phyloP scores from a whole-genome alignment of 2,888 invertebrate species.

The Agrotis ipsilon region DNA sequence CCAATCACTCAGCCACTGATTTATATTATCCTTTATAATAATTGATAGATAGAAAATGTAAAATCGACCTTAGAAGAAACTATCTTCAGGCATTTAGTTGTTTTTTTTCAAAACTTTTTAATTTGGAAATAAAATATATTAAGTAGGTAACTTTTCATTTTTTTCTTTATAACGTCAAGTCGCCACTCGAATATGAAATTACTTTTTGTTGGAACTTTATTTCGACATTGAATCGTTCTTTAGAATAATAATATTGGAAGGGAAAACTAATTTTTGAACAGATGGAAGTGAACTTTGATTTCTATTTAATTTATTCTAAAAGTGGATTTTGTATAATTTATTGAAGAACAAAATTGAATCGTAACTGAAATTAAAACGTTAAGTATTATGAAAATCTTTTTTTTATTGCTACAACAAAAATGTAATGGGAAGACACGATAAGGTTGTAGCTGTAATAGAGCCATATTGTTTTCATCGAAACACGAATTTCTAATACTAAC shows the following conservation, averaged over 20 bases:
- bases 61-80: background rate
- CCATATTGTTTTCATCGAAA: too few relatives aligned
- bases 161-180: constrained; percentile 51
- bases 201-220: constrained; percentile 54
- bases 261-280: constrained; percentile 10
- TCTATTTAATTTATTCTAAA: constrained; percentile 1
- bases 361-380: too few relatives aligned
- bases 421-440: too few relatives aligned
- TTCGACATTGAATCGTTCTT: constrained; percentile 44
- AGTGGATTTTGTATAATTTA: background rate
- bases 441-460: too few relatives aligned
- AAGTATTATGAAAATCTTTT: too few relatives aligned
- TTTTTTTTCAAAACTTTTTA: constrained; percentile 54
- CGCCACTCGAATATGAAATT: constrained; percentile 59
- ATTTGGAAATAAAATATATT: constrained; percentile 60
- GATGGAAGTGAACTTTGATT: constrained; percentile 3
- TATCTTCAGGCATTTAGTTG: constrained; percentile 23
- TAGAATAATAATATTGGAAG: constrained; percentile 35
- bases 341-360: background rate
- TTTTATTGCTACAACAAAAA: too few relatives aligned
- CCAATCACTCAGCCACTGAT: too few relatives aligned
- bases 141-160: constrained; percentile 44
- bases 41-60: too few relatives aligned
- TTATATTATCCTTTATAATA: too few relatives aligned
- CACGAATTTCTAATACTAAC: too few relatives aligned